Conservation (phyloP, 2,888 invertebrate species). For the Malthinus seriepunctatus region DNA sequence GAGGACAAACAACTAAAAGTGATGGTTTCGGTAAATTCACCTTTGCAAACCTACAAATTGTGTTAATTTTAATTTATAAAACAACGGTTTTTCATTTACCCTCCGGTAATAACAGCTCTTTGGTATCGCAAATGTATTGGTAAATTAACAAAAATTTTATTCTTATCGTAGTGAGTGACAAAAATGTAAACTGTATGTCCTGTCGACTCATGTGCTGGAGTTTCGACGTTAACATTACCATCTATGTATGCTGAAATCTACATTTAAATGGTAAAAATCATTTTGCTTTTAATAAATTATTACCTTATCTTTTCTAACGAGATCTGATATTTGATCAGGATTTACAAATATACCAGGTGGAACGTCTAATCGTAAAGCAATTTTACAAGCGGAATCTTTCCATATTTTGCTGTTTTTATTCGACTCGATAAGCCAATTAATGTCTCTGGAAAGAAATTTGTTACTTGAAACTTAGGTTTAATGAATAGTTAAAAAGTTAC, state of each 20-base stretch:
- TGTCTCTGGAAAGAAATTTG: conserved; percentile 46
- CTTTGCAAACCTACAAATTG: conserved; percentile 25
- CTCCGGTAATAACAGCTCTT: conserved; percentile 53
- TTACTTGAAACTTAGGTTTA: background rate
- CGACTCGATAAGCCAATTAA: conserved; percentile 54
- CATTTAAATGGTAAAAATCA: no score
- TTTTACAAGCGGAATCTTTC: conserved; percentile 43
- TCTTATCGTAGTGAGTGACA: conserved; percentile 41
- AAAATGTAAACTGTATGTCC: conserved; percentile 50
- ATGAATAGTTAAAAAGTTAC: conserved; percentile 36
- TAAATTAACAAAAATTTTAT: conserved; percentile 46
- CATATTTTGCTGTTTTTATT: conserved; percentile 30
- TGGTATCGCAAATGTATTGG: conserved; percentile 59
- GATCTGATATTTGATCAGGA: conserved; percentile 54
- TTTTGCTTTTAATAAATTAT: no score
- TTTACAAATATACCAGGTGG: conserved; percentile 53
- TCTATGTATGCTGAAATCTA: conserved; percentile 47
- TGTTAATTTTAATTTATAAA: background rate
- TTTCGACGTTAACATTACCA: conserved; percentile 53
- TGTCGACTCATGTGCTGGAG: conserved; percentile 50
- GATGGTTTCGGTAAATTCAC: conserved; percentile 48
- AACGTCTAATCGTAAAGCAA: conserved; percentile 47
- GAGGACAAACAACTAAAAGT: conserved; percentile 46
- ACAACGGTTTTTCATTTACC: conserved; percentile 39
- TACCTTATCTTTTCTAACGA: conserved; percentile 46